Evolutionary conservation across 2,888 invertebrate genomes (phyloP).

Genomic region (Noctua fimbriata): DNA sequence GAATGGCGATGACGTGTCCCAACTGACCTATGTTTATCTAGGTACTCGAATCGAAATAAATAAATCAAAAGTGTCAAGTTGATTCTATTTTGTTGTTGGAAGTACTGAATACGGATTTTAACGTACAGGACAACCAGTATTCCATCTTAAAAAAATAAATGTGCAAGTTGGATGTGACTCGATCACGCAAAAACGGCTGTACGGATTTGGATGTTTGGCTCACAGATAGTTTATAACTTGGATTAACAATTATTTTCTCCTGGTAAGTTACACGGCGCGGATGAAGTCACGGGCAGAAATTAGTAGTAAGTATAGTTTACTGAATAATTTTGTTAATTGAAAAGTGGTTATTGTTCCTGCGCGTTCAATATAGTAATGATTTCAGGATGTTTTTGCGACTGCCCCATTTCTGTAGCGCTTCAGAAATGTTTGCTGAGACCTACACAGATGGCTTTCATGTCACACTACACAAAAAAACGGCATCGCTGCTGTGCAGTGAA

Average conservation of each 20-base stretch:
- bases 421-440: too few relatives aligned
- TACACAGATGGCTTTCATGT: too few relatives aligned
- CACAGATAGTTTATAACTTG: too few relatives aligned
- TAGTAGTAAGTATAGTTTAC: background rate
- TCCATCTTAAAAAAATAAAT: background rate
- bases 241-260: background rate
- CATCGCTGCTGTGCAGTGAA: too few relatives aligned
- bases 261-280: background rate
- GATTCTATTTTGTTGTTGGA: background rate
- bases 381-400: too few relatives aligned
- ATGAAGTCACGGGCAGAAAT: background rate
- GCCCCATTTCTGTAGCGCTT: too few relatives aligned
- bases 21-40: constrained; percentile 10
- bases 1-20: constrained; percentile 14
- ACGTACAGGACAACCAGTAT: background rate
- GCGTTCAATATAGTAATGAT: too few relatives aligned
- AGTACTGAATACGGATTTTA: background rate
- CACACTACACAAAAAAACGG: too few relatives aligned
- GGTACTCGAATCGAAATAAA: background rate
- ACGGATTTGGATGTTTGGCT: background rate
- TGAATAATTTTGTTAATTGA: background rate
- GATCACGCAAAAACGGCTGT: background rate
- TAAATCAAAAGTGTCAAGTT: background rate
- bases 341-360: too few relatives aligned
- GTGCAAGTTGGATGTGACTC: background rate